A percentile compares a stretch with the other conserved stretches of the same genome.
These are phyloP conservation scores for Caprella mutica DNA, from an alignment of 2,888 invertebrate genomes.

Conservation along the genomic window DNA sequence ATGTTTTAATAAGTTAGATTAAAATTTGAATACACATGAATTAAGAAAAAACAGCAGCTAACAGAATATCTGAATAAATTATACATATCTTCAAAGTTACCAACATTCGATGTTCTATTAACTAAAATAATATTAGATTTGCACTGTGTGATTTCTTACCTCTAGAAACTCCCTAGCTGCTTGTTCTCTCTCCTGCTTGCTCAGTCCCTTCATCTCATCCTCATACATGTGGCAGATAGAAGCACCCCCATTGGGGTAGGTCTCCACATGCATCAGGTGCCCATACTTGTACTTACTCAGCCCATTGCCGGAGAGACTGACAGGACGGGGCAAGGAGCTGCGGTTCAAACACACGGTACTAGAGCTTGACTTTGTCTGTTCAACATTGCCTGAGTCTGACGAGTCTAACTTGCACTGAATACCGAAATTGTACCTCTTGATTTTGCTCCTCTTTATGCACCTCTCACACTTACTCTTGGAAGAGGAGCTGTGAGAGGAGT, in stretches of 20 bases:
- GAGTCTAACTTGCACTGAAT: slow-evolving; percentile 56
- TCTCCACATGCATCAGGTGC: slow-evolving; percentile 73
- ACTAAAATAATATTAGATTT: too few relatives aligned
- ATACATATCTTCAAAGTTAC: too few relatives aligned
- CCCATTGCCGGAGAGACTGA: slow-evolving; percentile 12
- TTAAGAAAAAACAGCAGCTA: too few relatives aligned
- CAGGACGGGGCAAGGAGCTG: slow-evolving; percentile 29
- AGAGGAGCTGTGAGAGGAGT: not conserved
- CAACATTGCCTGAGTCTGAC: slow-evolving; percentile 11
- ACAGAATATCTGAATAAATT: too few relatives aligned
- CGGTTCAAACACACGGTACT: slow-evolving; percentile 1
- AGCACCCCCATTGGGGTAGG: slow-evolving; percentile 90
- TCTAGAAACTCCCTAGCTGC: slow-evolving; percentile 30
- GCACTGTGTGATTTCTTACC: too few relatives aligned
- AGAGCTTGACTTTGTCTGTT: slow-evolving; percentile 10
- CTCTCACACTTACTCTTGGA: slow-evolving; percentile 20
- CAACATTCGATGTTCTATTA: too few relatives aligned
- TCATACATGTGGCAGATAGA: slow-evolving; percentile 81
- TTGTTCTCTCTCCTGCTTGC: slow-evolving; percentile 50
- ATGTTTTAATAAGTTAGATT: too few relatives aligned
- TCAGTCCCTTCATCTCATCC: slow-evolving; percentile 62
- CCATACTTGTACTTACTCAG: slow-evolving; percentile 46
- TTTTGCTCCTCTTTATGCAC: slow-evolving; percentile 47
- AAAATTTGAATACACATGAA: too few relatives aligned
- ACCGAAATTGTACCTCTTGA: slow-evolving; percentile 58